Base-by-base conservation (phyloP, 2,888 invertebrate species). In the Notodonta dromedarius region DNA sequence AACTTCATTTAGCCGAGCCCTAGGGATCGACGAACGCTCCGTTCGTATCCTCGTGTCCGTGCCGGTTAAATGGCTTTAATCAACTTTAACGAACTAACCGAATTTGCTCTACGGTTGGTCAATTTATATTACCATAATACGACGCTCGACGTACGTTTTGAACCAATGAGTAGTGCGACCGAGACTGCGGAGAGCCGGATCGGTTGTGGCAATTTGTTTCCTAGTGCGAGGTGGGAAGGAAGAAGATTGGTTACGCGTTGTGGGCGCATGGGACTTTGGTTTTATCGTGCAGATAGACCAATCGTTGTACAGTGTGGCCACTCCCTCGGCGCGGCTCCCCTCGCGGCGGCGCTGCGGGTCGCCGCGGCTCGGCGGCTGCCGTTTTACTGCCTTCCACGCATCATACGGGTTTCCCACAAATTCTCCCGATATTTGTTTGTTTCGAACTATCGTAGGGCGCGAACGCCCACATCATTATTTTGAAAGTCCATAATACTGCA, bases 51-150 rank as follows among this genome's bases (percentile, higher is more conserved):
- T 86, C 86, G 89, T 87, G 87, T 85, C 86, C 89, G 91, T 89
- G 86, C 90, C 87, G 91, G 90, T 93, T 94, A 93, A 94, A 94
- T 94, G 94, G 88, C 94, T 94, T 93, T 94, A 94, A 94, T 94
- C 93, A 94, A 90, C 93, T 91, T 93, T 93, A 93, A 93, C 93
- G 91, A 94, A 94, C 94, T 94, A 94, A 94, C 92, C 89, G 88
- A 93, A 91, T 92, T 93, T 90, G 91, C 83, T 86, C 91, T 87
- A 85, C 90, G 91, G 94, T 94, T 94, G 93, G 94, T 90, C 94
- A 94, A 94, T 94, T 94, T 94, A 94, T 94, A 94, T 93, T 94
- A 91, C 89, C 89, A 94, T 93, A 91, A 92, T 91, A 88, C 85
- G 84, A 76, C 76, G 76, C 76, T 75, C 77, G 77, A 83, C 73